Conservation (phyloP, 2,888 invertebrate genomes). For the Cremastinae sp. region DNA sequence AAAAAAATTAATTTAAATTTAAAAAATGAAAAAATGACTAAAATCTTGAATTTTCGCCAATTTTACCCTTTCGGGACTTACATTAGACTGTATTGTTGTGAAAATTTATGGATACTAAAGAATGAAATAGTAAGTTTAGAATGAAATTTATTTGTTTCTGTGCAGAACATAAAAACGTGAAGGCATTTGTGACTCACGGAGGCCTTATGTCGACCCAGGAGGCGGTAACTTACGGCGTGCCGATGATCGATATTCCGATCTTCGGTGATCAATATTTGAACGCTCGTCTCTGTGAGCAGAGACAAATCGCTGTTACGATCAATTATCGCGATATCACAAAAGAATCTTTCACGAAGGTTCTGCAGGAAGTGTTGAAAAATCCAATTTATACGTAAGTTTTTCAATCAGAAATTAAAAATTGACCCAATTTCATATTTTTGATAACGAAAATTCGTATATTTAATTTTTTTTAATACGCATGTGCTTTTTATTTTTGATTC, state of each 20-base stretch:
- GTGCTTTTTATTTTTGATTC: background rate
- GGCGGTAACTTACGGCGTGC: conserved; percentile 69
- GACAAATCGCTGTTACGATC: conserved; percentile 64
- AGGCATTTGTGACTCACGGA: conserved; percentile 74
- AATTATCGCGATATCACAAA: conserved; percentile 61
- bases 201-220: conserved; percentile 73
- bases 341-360: conserved; percentile 63
- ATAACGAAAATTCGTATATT: too few relatives aligned
- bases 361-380: conserved; percentile 65
- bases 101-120: too few relatives aligned
- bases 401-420: background rate
- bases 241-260: conserved; percentile 73
- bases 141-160: conserved; percentile 4
- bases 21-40: too few relatives aligned
- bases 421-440: too few relatives aligned
- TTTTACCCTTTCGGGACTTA: too few relatives aligned
- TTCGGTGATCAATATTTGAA: conserved; percentile 73
- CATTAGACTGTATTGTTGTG: too few relatives aligned
- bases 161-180: conserved; percentile 72
- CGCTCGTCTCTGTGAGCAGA: conserved; percentile 57
- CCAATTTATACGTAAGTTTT: conserved; percentile 63
- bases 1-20: too few relatives aligned
- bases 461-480: background rate
- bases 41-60: too few relatives aligned
- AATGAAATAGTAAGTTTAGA: too few relatives aligned